A percentile compares a stretch with the other conserved stretches of the same genome.
phyloP scores from a whole-genome alignment of 2,113 vertebrate species.

The Taxidea taxus region DNA sequence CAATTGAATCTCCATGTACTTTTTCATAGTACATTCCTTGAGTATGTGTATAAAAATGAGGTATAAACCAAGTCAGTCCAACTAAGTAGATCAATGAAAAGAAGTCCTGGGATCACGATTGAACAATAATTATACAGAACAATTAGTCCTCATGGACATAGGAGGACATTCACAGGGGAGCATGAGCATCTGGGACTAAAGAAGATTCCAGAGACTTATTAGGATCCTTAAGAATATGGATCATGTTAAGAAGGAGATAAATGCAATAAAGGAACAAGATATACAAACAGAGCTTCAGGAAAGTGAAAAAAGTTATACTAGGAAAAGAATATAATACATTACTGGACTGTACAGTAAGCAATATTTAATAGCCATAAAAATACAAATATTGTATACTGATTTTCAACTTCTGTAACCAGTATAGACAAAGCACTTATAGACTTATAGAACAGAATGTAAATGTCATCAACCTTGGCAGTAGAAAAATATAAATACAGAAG shows the following conservation, averaged over 20 bases:
- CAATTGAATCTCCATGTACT: background rate
- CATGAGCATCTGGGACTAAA: background rate
- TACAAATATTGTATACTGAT: background rate
- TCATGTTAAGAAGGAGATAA: background rate
- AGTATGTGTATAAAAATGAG: background rate
- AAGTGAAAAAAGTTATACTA: background rate
- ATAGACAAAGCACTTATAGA: background rate
- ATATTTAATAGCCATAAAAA: slow-evolving; percentile 5
- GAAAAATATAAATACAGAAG: background rate
- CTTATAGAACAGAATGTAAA: background rate
- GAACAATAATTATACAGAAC: background rate
- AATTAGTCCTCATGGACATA: background rate
- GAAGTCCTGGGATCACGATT: background rate
- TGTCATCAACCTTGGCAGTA: background rate
- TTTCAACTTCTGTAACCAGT: slow-evolving; percentile 1
- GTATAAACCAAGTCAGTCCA: background rate
- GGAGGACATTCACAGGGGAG: background rate
- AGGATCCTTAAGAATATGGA: background rate
- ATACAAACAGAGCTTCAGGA: background rate
- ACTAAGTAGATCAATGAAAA: background rate
- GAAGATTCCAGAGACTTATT: background rate
- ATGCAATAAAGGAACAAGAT: background rate
- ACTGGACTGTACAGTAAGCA: background rate
- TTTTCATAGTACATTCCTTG: background rate
- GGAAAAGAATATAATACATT: background rate